phyloP scores from a whole-genome alignment of 1,140 invertebrate species.

The Bilobella aurantiaca region DNA sequence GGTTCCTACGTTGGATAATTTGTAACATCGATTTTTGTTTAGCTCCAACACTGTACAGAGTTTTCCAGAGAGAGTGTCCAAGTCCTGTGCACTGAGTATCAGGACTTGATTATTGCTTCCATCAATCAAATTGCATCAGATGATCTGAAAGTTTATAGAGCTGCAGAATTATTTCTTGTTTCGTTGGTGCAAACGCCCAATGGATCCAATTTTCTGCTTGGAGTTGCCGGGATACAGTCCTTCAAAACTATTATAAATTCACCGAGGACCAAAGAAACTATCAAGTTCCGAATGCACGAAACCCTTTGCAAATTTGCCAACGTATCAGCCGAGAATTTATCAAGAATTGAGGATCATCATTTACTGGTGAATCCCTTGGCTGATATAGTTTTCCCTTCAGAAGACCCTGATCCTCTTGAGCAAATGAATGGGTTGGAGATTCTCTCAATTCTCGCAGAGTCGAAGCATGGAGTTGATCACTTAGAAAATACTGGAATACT shows the following conservation, averaged over 20 bases:
- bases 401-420: slow-evolving; percentile 21
- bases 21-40: background rate
- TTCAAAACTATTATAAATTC: slow-evolving; percentile 15
- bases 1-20: background rate
- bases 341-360: slow-evolving; percentile 14
- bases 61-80: background rate
- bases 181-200: slow-evolving; percentile 5
- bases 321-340: slow-evolving; percentile 14
- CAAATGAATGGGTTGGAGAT: slow-evolving; percentile 34
- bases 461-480: slow-evolving; percentile 23
- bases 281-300: slow-evolving; percentile 30
- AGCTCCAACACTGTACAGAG: slow-evolving; percentile 17
- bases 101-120: slow-evolving; percentile 20
- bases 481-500: slow-evolving; percentile 16
- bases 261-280: background rate
- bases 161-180: slow-evolving; percentile 14
- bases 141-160: slow-evolving; percentile 23
- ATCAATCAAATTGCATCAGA: slow-evolving; percentile 20
- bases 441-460: slow-evolving; percentile 21
- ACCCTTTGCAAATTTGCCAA: slow-evolving; percentile 19
- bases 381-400: background rate
- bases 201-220: slow-evolving; percentile 22
- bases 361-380: slow-evolving; percentile 20
- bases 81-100: slow-evolving; percentile 16
- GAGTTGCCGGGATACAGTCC: slow-evolving; percentile 15